phyloP scores from a whole-genome alignment of 1,140 invertebrate genomes.

The Protaetia brevitarsis region DNA sequence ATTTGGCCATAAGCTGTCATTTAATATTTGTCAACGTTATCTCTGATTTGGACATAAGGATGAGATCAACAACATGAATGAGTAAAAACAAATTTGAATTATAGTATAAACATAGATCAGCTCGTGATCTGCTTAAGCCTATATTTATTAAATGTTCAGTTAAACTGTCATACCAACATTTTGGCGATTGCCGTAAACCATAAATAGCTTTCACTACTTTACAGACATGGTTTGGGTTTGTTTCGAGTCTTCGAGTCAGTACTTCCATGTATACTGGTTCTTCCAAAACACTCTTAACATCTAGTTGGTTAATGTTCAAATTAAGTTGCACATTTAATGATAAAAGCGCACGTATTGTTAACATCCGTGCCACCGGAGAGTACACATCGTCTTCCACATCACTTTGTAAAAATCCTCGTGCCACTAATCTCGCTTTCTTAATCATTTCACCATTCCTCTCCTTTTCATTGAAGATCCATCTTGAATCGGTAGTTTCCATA shows the following conservation, averaged over 20 bases:
- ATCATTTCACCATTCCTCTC: conserved; percentile 36
- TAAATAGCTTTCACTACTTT: neutral
- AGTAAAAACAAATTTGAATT: neutral
- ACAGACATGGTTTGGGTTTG: neutral
- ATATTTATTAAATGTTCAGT: neutral
- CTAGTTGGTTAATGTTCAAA: conserved; percentile 18
- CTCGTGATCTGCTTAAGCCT: neutral
- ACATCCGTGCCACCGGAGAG: conserved; percentile 38
- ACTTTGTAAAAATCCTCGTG: conserved; percentile 47
- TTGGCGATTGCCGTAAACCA: neutral
- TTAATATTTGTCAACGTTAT: neutral
- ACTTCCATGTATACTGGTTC: neutral
- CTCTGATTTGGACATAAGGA: neutral
- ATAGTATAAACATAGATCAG: neutral
- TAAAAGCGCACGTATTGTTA: conserved; percentile 15
- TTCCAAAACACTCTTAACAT: conserved; percentile 19
- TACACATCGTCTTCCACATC: conserved; percentile 44
- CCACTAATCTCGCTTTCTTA: conserved; percentile 48
- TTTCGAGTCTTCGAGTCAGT: neutral
- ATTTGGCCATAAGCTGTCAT: neutral
- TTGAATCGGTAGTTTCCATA: neutral
- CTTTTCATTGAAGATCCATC: conserved; percentile 21
- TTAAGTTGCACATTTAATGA: conserved; percentile 1
- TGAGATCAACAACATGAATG: neutral
- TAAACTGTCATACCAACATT: neutral